Evolutionary conservation across 2,888 invertebrate genomes (phyloP).

Genomic region (Nasonia oneida): DNA sequence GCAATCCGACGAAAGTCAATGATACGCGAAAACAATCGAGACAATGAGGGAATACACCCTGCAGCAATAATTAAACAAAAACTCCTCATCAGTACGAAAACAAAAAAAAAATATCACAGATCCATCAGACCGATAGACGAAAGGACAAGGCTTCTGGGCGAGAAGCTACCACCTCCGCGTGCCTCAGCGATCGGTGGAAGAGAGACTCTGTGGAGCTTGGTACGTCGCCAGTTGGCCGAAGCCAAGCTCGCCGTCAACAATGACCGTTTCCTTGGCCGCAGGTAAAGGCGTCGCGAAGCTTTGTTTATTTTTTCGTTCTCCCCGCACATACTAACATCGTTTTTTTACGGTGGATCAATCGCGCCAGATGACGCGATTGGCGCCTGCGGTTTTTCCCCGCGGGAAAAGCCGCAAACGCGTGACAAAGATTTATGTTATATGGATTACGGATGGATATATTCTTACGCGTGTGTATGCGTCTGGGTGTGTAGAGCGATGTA

Average conservation of each 20-base stretch:
- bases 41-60: neutral
- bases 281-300: conserved; percentile 33
- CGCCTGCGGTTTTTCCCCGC: neutral
- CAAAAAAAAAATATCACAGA: conserved; percentile 34
- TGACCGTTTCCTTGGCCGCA: conserved; percentile 23
- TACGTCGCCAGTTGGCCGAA: neutral
- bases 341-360: neutral
- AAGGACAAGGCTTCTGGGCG: conserved; percentile 51
- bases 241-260: neutral
- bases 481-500: neutral
- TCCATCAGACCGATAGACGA: conserved; percentile 50
- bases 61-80: neutral
- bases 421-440: neutral
- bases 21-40: neutral
- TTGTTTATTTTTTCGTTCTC: neutral
- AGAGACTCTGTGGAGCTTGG: conserved; percentile 36
- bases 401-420: neutral
- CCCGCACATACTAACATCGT: neutral
- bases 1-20: too few species aligned
- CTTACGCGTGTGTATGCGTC: neutral
- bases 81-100: neutral
- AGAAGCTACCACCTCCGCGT: conserved; percentile 54
- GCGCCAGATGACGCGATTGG: neutral
- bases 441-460: neutral
- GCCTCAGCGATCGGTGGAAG: conserved; percentile 56